These are phyloP conservation scores for Hirundo rustica DNA, from an alignment of 2,797 vertebrate genomes.

Conservation along the genomic window DNA sequence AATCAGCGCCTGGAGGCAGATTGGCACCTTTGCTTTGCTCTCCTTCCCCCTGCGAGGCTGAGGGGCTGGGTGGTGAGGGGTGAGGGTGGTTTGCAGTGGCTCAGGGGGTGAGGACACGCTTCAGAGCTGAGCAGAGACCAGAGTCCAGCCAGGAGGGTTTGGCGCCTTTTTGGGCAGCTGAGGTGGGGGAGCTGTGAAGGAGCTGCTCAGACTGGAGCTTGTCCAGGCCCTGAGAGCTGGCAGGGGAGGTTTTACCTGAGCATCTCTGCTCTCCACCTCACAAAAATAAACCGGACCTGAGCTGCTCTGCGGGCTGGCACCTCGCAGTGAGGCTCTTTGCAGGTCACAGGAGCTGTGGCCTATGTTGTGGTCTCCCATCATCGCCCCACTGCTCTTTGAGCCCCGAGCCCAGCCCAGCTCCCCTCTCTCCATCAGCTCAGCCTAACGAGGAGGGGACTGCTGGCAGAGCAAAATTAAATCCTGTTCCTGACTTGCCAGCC, in stretches of 20 bases:
- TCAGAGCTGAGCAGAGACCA: neutral
- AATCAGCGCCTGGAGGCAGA: rapidly evolving
- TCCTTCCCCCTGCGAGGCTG: neutral
- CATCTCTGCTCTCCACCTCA: neutral
- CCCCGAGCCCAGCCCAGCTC: neutral
- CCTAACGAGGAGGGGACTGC: neutral
- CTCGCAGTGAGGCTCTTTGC: neutral
- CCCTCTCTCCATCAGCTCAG: neutral
- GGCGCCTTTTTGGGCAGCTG: neutral
- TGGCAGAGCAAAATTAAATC: neutral
- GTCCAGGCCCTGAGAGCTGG: neutral
- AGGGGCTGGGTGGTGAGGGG: neutral
- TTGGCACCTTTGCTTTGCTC: neutral
- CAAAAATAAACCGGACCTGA: neutral
- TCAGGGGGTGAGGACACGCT: neutral
- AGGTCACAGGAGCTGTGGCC: neutral
- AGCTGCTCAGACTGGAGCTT: neutral
- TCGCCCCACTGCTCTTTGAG: neutral
- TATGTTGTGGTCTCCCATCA: neutral
- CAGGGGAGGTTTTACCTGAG: neutral
- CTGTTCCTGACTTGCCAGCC: neutral
- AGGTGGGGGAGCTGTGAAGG: neutral
- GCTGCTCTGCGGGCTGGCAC: rapidly evolving
- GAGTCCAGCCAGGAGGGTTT: neutral
- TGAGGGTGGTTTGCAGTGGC: neutral